Evolutionary conservation across 1,140 invertebrate genomes (phyloP), one percentile per base, ranked within the genome.

Genomic region (Zaprionus ghesquierei): DNA sequence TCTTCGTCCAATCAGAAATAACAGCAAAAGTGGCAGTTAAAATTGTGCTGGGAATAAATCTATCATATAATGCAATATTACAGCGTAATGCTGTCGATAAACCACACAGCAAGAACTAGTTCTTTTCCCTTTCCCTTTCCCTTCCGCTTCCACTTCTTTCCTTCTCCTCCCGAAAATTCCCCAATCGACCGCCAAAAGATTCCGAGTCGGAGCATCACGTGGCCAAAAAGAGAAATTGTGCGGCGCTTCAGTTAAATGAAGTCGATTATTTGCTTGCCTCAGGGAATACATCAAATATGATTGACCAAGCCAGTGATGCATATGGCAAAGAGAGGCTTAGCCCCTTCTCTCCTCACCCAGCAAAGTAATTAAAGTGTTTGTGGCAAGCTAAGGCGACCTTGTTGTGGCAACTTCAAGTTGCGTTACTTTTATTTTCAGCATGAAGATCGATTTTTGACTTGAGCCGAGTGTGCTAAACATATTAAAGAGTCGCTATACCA

Each of bases 51-150:
- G 84, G 84, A 87, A 87, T 87, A 89, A 89, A 87, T 87, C 79
- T 74, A 89, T 87, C 84, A 84, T 89, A 86, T 89, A 89, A 87
- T 89, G 79, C 73, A 87, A 87, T 87, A 87, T 89, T 89, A 87
- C 66, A 77, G 65, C 81, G 81, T 85, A 85, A 85, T 84, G 72
- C 71, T 71, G 65, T 76, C 74, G 54, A 72, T 65, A 65, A 59
- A 44, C 68, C 35, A 53, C 29, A 35, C 51, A 59, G 23, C 44
- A 27, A 31, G 15, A 58, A 41, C 41, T 44, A 23, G 33, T 22
- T 62, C 18, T n/a, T 22, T 25, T 12, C 5, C n/a, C 44, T 9
- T 9, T 22, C 9, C 2, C 18, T 10, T 8, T 46, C 9, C 3
- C 33, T n/a, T 4, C 12, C 33, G 3, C 9, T 35, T 10, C 8